Conservation (phyloP, 2,797 vertebrate genomes). For the Lepidocolaptes lacrymiger region DNA sequence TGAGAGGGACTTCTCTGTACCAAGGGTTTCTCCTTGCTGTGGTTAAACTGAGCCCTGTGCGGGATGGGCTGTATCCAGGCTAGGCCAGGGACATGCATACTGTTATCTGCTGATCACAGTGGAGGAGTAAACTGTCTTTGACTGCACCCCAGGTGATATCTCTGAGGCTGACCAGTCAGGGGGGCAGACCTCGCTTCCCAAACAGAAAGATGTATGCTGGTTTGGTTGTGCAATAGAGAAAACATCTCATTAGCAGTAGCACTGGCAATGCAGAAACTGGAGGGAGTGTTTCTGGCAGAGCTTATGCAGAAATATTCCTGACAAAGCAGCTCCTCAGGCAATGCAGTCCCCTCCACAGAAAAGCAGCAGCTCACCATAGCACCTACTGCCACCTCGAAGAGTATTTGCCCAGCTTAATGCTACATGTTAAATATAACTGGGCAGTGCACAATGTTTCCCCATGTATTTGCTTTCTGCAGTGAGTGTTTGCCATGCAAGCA, state of each 20-base stretch:
- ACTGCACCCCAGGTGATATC: neutral
- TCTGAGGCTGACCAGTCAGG: neutral
- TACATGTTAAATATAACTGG: conserved; percentile 7
- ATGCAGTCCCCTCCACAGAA: neutral
- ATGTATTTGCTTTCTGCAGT: neutral
- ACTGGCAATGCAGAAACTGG: neutral
- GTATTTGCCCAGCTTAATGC: neutral
- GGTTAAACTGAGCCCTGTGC: neutral
- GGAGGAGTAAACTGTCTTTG: neutral
- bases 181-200: neutral
- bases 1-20: neutral
- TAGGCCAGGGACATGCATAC: rapidly evolving
- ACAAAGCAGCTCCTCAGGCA: neutral
- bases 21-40: neutral
- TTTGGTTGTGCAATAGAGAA: neutral
- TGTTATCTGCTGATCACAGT: neutral
- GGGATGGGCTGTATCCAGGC: rapidly evolving
- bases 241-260: neutral
- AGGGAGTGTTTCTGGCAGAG: neutral
- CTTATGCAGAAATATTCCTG: neutral
- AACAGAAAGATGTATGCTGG: neutral
- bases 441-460: neutral
- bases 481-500: neutral
- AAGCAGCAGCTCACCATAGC: neutral
- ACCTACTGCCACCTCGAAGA: neutral